A percentile compares a stretch with the other conserved stretches of the same genome.
phyloP scores from a whole-genome alignment of 2,888 invertebrate species.

The Cosmopolites sordidus region DNA sequence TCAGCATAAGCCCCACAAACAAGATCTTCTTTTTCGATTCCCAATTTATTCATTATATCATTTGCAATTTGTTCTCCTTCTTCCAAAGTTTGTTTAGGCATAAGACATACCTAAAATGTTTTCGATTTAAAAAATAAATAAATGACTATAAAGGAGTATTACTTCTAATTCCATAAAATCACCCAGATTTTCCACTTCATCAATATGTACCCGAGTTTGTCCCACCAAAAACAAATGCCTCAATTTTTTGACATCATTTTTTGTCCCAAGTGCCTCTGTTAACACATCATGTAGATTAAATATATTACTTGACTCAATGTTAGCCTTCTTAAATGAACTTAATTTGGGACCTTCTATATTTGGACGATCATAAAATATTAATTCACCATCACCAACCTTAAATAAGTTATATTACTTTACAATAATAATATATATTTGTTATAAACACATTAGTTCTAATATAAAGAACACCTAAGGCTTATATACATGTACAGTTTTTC shows the following conservation, averaged over 20 bases:
- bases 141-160: not conserved
- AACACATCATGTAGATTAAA: conserved; percentile 52
- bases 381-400: conserved; percentile 55
- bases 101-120: conserved; percentile 18
- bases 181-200: conserved; percentile 75
- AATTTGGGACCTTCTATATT: conserved; percentile 78
- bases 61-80: conserved; percentile 69
- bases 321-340: conserved; percentile 63
- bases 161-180: conserved; percentile 84
- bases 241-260: conserved; percentile 71
- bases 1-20: conserved; percentile 75
- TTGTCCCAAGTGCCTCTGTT: conserved; percentile 61
- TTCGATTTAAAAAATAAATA: not conserved
- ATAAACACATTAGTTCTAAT: not conserved
- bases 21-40: conserved; percentile 59
- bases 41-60: conserved; percentile 63
- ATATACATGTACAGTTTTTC: too few relatives aligned
- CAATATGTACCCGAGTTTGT: conserved; percentile 85
- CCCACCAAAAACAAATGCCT: conserved; percentile 73
- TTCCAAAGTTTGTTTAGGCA: conserved; percentile 60
- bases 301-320: conserved; percentile 53
- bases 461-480: too few relatives aligned
- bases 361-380: conserved; percentile 77
- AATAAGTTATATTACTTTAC: not conserved
- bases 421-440: not conserved